A percentile compares a stretch with the other conserved stretches of the same genome.
These are phyloP conservation scores for Villa cingulata DNA, from an alignment of 2,888 invertebrate species.

Conservation along the genomic window DNA sequence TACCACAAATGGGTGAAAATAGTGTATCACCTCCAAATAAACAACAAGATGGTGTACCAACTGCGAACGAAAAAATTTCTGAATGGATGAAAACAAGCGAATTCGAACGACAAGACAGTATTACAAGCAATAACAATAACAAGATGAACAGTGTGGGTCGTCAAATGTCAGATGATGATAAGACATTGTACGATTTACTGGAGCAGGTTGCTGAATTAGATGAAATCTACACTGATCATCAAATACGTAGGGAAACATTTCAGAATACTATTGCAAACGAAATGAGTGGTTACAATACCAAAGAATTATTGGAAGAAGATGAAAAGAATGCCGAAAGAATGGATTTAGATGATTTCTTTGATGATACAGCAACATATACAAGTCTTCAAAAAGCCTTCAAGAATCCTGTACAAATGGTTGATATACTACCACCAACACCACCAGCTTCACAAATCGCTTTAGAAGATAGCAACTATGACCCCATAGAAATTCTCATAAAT, in stretches of 20 bases:
- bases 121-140: conserved; percentile 11
- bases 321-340: conserved; percentile 24
- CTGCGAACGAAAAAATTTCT: conserved; percentile 31
- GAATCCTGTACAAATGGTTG: conserved; percentile 56
- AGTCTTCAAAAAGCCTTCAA: conserved; percentile 76
- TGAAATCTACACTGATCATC: conserved; percentile 64
- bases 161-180: conserved; percentile 38
- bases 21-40: conserved; percentile 17
- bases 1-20: conserved; percentile 7
- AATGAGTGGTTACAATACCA: conserved; percentile 21
- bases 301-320: conserved; percentile 17
- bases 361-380: conserved; percentile 68
- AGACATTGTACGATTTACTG: conserved; percentile 54
- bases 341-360: conserved; percentile 51
- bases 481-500: conserved; percentile 32
- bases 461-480: conserved; percentile 37
- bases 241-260: conserved; percentile 43
- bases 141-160: conserved; percentile 6
- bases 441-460: conserved; percentile 28
- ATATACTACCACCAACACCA: conserved; percentile 39
- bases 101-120: conserved; percentile 29
- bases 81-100: conserved; percentile 35
- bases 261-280: conserved; percentile 29
- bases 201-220: conserved; percentile 69
- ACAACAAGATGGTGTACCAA: conserved; percentile 25